Conservation (phyloP, 2,113 vertebrate genomes). For the Rhodinocichla rosea region DNA sequence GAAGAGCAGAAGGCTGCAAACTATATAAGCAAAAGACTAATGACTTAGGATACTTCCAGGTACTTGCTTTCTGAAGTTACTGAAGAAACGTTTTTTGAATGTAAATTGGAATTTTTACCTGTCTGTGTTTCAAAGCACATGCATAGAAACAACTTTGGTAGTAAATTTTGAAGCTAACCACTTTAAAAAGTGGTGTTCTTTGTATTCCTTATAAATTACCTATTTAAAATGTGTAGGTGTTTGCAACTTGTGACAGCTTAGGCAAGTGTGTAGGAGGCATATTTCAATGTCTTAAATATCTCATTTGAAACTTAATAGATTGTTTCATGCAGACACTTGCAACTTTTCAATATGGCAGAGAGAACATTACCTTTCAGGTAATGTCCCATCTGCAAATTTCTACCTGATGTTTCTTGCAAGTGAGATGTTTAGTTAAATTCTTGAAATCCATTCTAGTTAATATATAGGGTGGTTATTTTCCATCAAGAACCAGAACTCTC, state of each 20-base stretch:
- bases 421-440: background rate
- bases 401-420: background rate
- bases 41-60: background rate
- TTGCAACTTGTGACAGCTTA: background rate
- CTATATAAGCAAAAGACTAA: background rate
- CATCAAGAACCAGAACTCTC: background rate
- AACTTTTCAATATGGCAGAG: background rate
- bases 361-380: background rate
- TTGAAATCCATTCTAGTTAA: background rate
- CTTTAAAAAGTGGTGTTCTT: background rate
- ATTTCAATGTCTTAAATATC: background rate
- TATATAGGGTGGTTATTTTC: background rate
- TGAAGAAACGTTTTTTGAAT: background rate
- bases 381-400: background rate
- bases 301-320: background rate
- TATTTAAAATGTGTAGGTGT: background rate
- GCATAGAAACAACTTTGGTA: background rate
- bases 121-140: background rate
- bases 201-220: background rate
- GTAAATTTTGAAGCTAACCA: background rate
- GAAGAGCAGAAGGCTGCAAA: background rate
- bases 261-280: background rate
- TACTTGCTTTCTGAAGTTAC: background rate
- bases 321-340: background rate
- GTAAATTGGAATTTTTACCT: background rate